Evolutionary conservation across 37 sponge, comb jelly and placozoan genomes (phyloP).

Genomic region (Spongilla lacustris): DNA sequence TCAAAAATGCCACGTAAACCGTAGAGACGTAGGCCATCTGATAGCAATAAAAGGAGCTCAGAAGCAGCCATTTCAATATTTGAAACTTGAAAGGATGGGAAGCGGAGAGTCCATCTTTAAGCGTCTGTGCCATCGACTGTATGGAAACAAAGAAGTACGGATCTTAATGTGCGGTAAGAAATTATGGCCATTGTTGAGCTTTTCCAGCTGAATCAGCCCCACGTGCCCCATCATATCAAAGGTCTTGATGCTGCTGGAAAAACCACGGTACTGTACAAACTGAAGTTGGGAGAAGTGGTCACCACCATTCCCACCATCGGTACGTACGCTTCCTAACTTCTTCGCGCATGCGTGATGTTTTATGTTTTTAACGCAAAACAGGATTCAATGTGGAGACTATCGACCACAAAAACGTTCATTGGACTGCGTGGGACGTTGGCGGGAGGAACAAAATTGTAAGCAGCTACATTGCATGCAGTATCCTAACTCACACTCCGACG

Average conservation of each 20-base stretch:
- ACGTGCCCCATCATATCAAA: conserved; percentile 5
- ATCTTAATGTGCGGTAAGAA: conserved; percentile 49
- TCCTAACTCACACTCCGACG: too few relatives aligned
- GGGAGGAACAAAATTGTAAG: conserved; percentile 69
- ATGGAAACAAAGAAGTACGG: conserved; percentile 28
- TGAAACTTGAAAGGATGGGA: background rate
- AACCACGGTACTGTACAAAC: conserved; percentile 83
- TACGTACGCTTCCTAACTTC: conserved; percentile 3
- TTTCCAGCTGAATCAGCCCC: too few relatives aligned
- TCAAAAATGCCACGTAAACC: too few relatives aligned
- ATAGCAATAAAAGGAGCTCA: too few relatives aligned
- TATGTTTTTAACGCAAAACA: too few relatives aligned
- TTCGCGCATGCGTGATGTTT: too few relatives aligned
- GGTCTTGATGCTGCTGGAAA: conserved; percentile 91
- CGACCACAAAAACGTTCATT: conserved; percentile 48
- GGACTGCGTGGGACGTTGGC: conserved; percentile 77
- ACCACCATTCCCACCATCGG: conserved; percentile 92
- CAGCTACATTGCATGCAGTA: background rate
- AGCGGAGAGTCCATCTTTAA: background rate
- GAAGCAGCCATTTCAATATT: too few relatives aligned
- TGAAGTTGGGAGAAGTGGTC: conserved; percentile 89
- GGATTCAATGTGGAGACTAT: conserved; percentile 80
- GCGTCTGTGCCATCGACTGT: conserved; percentile 1
- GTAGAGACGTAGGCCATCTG: too few relatives aligned
- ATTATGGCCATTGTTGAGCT: too few relatives aligned